Base-by-base conservation (phyloP, 1,140 invertebrate genomes). In the Saxidomus purpurata region DNA sequence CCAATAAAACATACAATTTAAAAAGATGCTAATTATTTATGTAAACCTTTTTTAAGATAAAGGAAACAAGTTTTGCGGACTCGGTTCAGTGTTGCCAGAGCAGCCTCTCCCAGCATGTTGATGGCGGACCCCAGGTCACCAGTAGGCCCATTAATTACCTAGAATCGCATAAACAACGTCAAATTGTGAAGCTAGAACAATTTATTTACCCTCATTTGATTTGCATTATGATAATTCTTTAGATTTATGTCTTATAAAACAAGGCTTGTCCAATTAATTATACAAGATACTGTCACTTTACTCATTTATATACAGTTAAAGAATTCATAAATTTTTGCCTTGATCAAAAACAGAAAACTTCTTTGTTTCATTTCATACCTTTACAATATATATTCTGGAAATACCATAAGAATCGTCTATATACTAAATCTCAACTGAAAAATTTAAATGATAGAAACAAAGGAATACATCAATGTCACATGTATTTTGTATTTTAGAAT, bases 171-270 rank as follows among this genome's bases (percentile, higher is more conserved):
- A 74, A 85, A 85, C 83, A 85, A 85, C 34, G 83, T 85, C 83
- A 85, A 85, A 85, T 36, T 52, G 83, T 52, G 40, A 74, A 69
- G 83, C 69, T 69, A 74, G 49, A 74, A 74, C 83, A 85, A 85
- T 85, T 85, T 85, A 85, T 85, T 85, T 85, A 76, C 67, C 76
- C 83, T 85, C 63, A 55, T 74, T 85, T 85, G 83, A 85, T 85
- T 85, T 85, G 63, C 69, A 85, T 85, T 85, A 85, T 85, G 83
- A 85, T 85, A 74, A 85, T 85, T 85, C 49, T 74, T 38, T 36
- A 85, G 83, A 85, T 85, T 85, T 85, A 85, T 85, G 63, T 36
- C 67, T 9, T 74, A 85, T 71, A 85, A 85, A 85, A 85, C 83
- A 74, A 28, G 34, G 63, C 52, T 55, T 71, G 83, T 59, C 63